A percentile compares a stretch with the other conserved stretches of the same genome.
These are phyloP conservation scores for Heliothis subflexa DNA, from an alignment of 1,140 invertebrate genomes.

Conservation along the genomic window DNA sequence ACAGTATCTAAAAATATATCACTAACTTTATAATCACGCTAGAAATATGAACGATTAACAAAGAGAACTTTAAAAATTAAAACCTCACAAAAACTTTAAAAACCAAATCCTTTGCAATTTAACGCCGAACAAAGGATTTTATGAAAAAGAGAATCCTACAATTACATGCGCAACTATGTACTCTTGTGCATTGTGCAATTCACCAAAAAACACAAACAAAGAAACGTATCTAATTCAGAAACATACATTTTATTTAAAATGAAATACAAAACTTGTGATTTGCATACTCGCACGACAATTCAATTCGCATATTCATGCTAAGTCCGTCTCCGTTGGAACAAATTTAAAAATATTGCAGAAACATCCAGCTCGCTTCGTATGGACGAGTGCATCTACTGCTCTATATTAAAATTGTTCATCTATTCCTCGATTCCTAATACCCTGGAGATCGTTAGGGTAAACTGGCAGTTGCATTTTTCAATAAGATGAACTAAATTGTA, in stretches of 20 bases:
- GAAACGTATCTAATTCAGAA: background rate
- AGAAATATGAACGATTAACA: no score
- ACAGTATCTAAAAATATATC: no score
- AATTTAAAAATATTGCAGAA: slow-evolving; percentile 47
- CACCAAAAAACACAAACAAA: slow-evolving; percentile 1
- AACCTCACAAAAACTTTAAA: no score
- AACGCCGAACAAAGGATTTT: background rate
- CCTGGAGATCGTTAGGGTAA: no score
- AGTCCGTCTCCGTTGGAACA: slow-evolving; percentile 21
- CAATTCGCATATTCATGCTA: slow-evolving; percentile 45
- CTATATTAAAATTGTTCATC: slow-evolving; percentile 54
- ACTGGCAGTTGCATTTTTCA: no score
- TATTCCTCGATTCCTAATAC: background rate
- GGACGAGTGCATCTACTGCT: slow-evolving; percentile 40
- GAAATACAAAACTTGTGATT: slow-evolving; percentile 30
- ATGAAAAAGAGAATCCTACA: background rate
- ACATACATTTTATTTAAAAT: slow-evolving; percentile 31
- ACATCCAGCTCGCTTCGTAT: background rate
- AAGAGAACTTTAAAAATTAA: no score
- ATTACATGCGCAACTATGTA: background rate
- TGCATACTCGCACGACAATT: slow-evolving; percentile 35
- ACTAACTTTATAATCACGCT: no score
- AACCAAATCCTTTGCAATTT: no score
- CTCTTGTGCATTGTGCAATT: background rate
- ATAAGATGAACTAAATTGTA: no score